These are phyloP conservation scores for Drepana falcataria DNA, from an alignment of 2,888 invertebrate genomes.

Conservation along the genomic window DNA sequence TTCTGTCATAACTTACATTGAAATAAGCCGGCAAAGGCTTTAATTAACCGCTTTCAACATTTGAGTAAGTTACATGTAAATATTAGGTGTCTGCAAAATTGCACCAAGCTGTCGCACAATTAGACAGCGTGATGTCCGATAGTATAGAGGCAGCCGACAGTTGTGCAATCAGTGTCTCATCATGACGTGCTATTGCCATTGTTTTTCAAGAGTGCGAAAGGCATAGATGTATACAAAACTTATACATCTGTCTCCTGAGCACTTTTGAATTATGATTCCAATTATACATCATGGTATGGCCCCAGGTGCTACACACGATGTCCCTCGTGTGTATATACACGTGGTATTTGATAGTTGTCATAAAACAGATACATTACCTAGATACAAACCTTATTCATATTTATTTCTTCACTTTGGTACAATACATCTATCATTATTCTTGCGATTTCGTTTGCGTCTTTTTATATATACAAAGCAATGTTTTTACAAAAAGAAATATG, in stretches of 20 bases:
- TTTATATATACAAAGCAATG: too few species aligned
- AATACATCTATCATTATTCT: too few species aligned
- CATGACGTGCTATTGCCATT: too few species aligned
- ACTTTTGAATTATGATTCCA: too few species aligned
- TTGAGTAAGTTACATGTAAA: constrained; percentile 19
- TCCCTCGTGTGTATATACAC: constrained; percentile 48
- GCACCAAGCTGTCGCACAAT: constrained; percentile 24
- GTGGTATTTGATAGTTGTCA: constrained; percentile 52
- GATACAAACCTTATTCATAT: too few species aligned
- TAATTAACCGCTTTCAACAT: constrained; percentile 26
- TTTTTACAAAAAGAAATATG: too few species aligned
- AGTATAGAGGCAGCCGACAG: constrained; percentile 18
- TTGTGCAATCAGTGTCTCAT: constrained; percentile 36
- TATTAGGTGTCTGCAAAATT: constrained; percentile 15
- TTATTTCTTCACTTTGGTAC: too few species aligned
- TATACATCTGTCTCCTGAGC: too few species aligned
- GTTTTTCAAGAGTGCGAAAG: too few species aligned
- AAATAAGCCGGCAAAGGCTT: constrained; percentile 7
- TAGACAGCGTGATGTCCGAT: constrained; percentile 26
- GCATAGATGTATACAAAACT: too few species aligned
- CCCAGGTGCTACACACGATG: constrained; percentile 32
- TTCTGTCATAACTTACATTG: constrained; percentile 2
- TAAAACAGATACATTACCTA: constrained; percentile 6
- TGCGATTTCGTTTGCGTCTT: too few species aligned
- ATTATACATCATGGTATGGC: not conserved